These are phyloP conservation scores for Vespertilio murinus DNA, from an alignment of 2,797 vertebrate species.

Conservation along the genomic window DNA sequence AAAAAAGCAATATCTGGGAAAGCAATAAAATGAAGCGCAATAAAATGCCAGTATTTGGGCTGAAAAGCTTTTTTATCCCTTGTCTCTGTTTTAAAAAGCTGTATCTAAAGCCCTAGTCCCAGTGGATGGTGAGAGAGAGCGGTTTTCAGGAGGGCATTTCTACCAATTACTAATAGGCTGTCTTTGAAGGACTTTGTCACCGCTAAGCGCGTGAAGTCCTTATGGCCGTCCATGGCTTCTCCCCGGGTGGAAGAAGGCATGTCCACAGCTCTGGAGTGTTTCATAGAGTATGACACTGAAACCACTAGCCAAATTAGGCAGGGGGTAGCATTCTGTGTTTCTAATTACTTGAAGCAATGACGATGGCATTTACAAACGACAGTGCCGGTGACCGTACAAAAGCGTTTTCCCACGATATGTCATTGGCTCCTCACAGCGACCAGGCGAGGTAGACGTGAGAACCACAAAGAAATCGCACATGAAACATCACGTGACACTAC, in stretches of 20 bases:
- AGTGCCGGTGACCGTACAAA: not conserved
- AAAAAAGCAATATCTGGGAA: too few relatives aligned
- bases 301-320: not conserved
- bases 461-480: not conserved
- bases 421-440: slow-evolving; percentile 10
- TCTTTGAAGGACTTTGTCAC: slow-evolving; percentile 33
- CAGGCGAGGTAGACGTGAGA: slow-evolving; percentile 35
- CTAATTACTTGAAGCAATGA: not conserved
- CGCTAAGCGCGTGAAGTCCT: not conserved
- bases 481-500: slow-evolving; percentile 63
- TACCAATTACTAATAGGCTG: slow-evolving; percentile 29
- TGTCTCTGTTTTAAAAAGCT: slow-evolving; percentile 37
- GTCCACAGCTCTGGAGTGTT: not conserved
- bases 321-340: not conserved
- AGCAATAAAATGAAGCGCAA: not conserved
- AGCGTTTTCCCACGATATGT: not conserved
- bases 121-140: not conserved
- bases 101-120: slow-evolving; percentile 26
- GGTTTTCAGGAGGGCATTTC: slow-evolving; percentile 40
- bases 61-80: slow-evolving; percentile 55
- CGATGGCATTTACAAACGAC: not conserved
- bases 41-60: not conserved
- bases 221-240: not conserved
- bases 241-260: slow-evolving; percentile 32
- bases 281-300: not conserved